Evolutionary conservation across 2,797 vertebrate genomes (phyloP), one percentile per base, ranked within the genome.

Genomic region (Rhinichthys osculus): DNA sequence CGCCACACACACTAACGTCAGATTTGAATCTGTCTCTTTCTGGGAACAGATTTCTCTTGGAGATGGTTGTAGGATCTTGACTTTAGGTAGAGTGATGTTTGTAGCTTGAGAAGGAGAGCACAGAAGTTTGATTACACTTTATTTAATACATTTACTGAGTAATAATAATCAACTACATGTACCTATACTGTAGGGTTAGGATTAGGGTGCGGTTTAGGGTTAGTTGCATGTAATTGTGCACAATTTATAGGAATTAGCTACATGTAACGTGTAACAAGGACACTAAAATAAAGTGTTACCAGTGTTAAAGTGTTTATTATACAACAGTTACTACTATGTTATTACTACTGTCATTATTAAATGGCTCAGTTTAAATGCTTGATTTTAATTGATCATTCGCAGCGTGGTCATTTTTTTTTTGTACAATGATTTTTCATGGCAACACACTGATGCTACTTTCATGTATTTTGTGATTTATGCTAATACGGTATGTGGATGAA

Each of bases 1-100:
- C 10, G 78, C 87, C 72, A 90, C 44, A 85, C 91, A 92, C 70
- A 92, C 87, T 76, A 92, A 79, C 5, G 90, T 90, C 19, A 81
- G 84, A 38, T 19, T 27, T 7, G 64, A 64, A 10, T 66, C 4
- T 50, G 4, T 5, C 8, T 30, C 27, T 38, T 35, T 17, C 9
- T 80, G 30, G 54, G 57, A 72, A 74, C 87, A 89, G n/a, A 85
- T 78, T 78, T 92, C 89, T 27, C 77, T 47, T 23, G 71, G 76
- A 72, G 91, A 88, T 5, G 90, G 90, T 38, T 67, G 84, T 10
- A 91, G 81, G 42, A 91, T 35, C 13, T 72, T 70, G 54, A 92
- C 76, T 9, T 14, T 30, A 7, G 90, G 89, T 0, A 1, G 2
- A 7, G 62, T 83, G 57, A 85, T 42, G 19, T 13, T 87, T 70